These are phyloP conservation scores for Metellina segmentata DNA, from an alignment of 2,888 invertebrate genomes.

Conservation along the genomic window DNA sequence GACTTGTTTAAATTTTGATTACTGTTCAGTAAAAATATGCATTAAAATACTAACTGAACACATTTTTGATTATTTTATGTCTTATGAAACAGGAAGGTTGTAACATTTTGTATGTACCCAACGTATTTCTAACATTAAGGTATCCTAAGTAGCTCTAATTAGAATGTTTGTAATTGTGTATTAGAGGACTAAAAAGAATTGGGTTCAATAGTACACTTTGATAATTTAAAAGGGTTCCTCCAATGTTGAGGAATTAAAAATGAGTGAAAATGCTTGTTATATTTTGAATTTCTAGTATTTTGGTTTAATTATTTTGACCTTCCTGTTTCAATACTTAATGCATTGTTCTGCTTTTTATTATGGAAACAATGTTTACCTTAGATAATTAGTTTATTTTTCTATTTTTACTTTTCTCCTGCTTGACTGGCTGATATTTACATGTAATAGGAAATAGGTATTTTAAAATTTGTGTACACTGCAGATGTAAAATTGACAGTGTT, in stretches of 20 bases:
- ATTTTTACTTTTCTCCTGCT: conserved; percentile 71
- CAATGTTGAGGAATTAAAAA: background rate
- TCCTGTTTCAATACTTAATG: conserved; percentile 63
- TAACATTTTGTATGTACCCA: background rate
- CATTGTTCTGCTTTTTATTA: conserved; percentile 71
- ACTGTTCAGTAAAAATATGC: conserved; percentile 67
- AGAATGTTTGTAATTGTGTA: conserved; percentile 1
- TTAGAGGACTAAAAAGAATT: background rate
- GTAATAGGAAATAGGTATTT: conserved; percentile 76
- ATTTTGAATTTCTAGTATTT: background rate
- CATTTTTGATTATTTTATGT: conserved; percentile 53
- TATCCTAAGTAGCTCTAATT: background rate
- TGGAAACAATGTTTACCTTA: conserved; percentile 66
- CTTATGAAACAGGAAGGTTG: conserved; percentile 60
- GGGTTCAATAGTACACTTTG: background rate
- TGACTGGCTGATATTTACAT: conserved; percentile 75
- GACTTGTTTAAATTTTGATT: conserved; percentile 47
- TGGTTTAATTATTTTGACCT: conserved; percentile 30
- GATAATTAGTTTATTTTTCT: conserved; percentile 72
- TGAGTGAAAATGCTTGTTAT: background rate
- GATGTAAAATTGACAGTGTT: conserved; percentile 77
- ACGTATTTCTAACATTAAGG: background rate
- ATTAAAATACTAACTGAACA: conserved; percentile 54
- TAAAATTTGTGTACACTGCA: conserved; percentile 74
- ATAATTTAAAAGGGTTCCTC: background rate